Conservation (phyloP, 2,888 invertebrate species). For the Andrena camellia region DNA sequence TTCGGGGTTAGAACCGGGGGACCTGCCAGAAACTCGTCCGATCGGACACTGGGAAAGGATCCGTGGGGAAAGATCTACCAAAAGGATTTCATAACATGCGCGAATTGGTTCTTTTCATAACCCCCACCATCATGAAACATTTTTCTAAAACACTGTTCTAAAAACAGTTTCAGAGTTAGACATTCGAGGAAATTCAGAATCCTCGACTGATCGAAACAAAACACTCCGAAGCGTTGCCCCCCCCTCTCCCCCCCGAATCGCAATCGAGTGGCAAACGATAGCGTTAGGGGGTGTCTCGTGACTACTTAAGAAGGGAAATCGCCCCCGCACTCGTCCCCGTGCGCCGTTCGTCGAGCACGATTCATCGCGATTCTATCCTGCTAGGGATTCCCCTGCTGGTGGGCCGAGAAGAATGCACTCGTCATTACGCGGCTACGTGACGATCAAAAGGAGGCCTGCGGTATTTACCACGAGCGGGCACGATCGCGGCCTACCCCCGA, state of each 20-base stretch:
- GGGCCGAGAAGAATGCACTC: conserved; percentile 52
- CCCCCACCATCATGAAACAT: too few species aligned
- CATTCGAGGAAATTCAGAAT: not conserved
- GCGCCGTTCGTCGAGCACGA: conserved; percentile 36
- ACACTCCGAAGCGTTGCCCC: not conserved
- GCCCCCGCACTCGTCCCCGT: conserved; percentile 7
- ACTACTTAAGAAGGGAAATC: conserved; percentile 51
- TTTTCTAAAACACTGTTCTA: too few species aligned
- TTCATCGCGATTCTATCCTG: conserved; percentile 47
- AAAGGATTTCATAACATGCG: not conserved
- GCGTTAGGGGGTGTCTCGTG: conserved; percentile 7
- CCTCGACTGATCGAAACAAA: conserved; percentile 6
- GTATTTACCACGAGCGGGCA: conserved; percentile 64
- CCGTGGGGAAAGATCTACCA: conserved; percentile 10
- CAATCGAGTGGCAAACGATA: conserved; percentile 32
- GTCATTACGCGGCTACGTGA: conserved; percentile 70
- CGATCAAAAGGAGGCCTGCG: conserved; percentile 65
- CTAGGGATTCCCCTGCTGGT: conserved; percentile 27
- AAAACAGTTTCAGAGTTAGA: too few species aligned
- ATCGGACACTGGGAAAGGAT: conserved; percentile 45
- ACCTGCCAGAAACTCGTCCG: conserved; percentile 37
- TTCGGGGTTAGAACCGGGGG: conserved; percentile 64
- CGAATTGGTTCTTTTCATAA: not conserved
- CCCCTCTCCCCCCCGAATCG: not conserved
- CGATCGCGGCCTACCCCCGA: conserved; percentile 61